These are phyloP conservation scores for Tenualosa thibaudeaui DNA, from an alignment of 2,797 vertebrate species.

Conservation along the genomic window DNA sequence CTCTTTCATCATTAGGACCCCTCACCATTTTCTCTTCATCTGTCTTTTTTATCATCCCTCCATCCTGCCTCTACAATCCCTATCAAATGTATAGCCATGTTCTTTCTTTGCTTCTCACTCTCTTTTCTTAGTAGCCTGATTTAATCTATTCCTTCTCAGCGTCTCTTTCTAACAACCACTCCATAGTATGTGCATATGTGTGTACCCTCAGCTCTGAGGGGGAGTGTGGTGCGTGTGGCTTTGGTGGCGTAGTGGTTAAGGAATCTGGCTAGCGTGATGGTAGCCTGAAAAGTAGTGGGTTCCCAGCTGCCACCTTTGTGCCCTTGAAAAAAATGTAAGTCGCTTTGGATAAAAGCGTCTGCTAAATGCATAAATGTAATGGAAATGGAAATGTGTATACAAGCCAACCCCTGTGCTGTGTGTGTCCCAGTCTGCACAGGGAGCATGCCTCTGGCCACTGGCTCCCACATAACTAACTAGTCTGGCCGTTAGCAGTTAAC, in stretches of 20 bases:
- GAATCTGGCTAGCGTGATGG: too few relatives aligned
- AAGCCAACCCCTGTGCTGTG: conserved; percentile 23
- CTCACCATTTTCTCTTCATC: not conserved
- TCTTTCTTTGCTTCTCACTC: not conserved
- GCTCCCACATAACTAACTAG: not conserved
- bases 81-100: not conserved
- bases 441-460: not conserved
- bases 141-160: not conserved
- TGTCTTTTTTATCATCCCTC: not conserved
- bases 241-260: too few relatives aligned
- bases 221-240: not conserved
- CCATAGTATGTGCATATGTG: not conserved
- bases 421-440: not conserved
- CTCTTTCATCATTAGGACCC: not conserved
- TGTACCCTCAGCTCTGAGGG: not conserved
- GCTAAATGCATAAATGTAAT: too few relatives aligned
- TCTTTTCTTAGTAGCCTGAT: too few relatives aligned
- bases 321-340: too few relatives aligned
- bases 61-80: not conserved
- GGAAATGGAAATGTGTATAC: too few relatives aligned
- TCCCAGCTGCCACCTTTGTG: too few relatives aligned
- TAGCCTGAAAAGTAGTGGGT: too few relatives aligned
- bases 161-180: not conserved
- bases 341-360: too few relatives aligned
- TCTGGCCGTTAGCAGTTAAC: too few relatives aligned